Conservation (phyloP, 2,113 vertebrate species). For the Grus americana region DNA sequence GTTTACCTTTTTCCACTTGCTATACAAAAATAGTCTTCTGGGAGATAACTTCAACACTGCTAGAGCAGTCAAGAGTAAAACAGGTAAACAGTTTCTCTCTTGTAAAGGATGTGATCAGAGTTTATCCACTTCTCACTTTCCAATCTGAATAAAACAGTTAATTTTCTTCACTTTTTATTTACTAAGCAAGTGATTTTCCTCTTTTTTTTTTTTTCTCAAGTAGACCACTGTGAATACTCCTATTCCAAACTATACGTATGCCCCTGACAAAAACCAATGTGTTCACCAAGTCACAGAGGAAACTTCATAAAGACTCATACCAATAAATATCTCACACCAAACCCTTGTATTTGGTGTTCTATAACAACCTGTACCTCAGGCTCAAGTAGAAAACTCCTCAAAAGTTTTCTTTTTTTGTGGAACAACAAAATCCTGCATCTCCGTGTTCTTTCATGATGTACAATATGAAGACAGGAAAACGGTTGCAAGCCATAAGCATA, state of each 20-base stretch:
- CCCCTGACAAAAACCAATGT: background rate
- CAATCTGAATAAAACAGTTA: background rate
- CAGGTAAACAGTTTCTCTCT: background rate
- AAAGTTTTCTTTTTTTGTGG: background rate
- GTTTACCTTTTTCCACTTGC: background rate
- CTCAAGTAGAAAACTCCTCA: background rate
- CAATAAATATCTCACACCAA: background rate
- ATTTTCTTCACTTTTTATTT: background rate
- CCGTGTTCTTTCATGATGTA: background rate
- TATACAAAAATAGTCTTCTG: background rate
- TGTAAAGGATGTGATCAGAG: fast-evolving
- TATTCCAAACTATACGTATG: background rate
- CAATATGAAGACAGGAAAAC: background rate
- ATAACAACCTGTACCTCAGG: background rate
- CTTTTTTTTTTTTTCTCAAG: background rate
- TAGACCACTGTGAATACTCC: background rate
- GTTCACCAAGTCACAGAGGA: background rate
- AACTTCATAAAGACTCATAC: background rate
- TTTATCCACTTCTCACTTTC: background rate
- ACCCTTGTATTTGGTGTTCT: background rate
- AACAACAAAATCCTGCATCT: background rate
- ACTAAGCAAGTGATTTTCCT: background rate
- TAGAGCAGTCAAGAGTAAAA: background rate
- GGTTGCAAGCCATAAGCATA: background rate
- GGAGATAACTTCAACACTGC: background rate